These are phyloP conservation scores for Rhinatrema bivittatum DNA, from an alignment of 2,797 vertebrate species.

Conservation along the genomic window DNA sequence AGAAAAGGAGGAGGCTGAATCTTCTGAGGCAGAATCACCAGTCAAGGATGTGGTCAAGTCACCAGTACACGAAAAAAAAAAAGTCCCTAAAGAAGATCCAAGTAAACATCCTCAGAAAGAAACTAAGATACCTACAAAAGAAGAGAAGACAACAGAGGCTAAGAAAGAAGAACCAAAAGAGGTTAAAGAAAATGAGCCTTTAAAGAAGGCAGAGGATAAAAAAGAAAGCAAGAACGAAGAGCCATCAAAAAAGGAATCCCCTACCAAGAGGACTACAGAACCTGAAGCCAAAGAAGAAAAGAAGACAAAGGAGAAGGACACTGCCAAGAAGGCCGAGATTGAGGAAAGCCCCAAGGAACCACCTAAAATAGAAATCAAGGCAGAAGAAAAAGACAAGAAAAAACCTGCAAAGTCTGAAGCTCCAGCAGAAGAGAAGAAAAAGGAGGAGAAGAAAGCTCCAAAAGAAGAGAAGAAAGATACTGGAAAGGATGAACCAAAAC, in stretches of 20 bases:
- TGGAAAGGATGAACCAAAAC: slow-evolving; percentile 4
- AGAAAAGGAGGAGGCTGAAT: slow-evolving; percentile 45
- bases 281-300: slow-evolving; percentile 21
- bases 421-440: slow-evolving; percentile 10
- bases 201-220: slow-evolving; percentile 36
- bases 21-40: slow-evolving; percentile 44
- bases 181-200: slow-evolving; percentile 8
- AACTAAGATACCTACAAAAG: slow-evolving; percentile 24
- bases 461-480: slow-evolving; percentile 29
- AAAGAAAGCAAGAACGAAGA: slow-evolving; percentile 30
- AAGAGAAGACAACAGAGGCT: slow-evolving; percentile 17
- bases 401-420: slow-evolving; percentile 15
- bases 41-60: slow-evolving; percentile 35
- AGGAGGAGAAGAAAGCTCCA: not conserved
- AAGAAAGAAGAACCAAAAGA: slow-evolving; percentile 3
- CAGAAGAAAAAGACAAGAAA: slow-evolving; percentile 34
- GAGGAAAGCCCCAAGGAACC: not conserved
- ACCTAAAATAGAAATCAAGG: slow-evolving; percentile 5
- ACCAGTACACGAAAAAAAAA: not conserved
- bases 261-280: slow-evolving; percentile 22
- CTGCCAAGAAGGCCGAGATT: not conserved
- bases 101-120: slow-evolving; percentile 34
- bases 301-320: slow-evolving; percentile 12
- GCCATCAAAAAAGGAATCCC: slow-evolving; percentile 27
- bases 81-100: not conserved